Evolutionary conservation across 1,140 invertebrate genomes (phyloP).

Genomic region (Lepidostoma basale): DNA sequence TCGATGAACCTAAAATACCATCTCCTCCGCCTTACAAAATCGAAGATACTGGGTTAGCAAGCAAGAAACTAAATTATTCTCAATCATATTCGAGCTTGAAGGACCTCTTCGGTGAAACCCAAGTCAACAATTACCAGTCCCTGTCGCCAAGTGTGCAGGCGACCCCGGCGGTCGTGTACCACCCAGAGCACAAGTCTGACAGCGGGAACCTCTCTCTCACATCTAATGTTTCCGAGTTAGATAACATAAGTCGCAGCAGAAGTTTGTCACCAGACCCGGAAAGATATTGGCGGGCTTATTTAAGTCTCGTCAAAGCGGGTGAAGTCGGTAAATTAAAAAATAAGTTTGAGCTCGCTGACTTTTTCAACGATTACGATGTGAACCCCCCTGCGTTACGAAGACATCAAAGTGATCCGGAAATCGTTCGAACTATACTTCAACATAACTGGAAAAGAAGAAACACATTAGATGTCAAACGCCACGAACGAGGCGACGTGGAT

Average conservation of each 20-base stretch:
- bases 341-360: constrained; percentile 69
- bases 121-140: constrained; percentile 58
- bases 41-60: constrained; percentile 43
- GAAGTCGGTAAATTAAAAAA: constrained; percentile 75
- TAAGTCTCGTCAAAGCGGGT: constrained; percentile 73
- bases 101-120: constrained; percentile 77
- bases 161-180: constrained; percentile 42
- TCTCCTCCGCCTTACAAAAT: constrained; percentile 43
- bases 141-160: constrained; percentile 52
- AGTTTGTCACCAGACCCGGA: constrained; percentile 71
- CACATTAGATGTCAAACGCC: constrained; percentile 56
- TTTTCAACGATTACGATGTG: constrained; percentile 51
- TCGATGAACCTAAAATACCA: constrained; percentile 41
- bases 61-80: constrained; percentile 59
- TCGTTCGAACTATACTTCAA: constrained; percentile 65
- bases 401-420: constrained; percentile 77
- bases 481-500: constrained; percentile 67
- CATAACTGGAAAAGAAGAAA: constrained; percentile 55
- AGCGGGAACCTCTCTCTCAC: constrained; percentile 17
- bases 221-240: constrained; percentile 63
- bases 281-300: constrained; percentile 71
- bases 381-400: constrained; percentile 63
- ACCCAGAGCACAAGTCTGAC: constrained; percentile 24
- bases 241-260: constrained; percentile 68
- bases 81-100: constrained; percentile 77